Percentiles rank a stretch among this genome's conserved stretches.
These are phyloP conservation scores for Xanthorhoe spadicearia DNA, from an alignment of 2,888 invertebrate genomes.

Conservation along the genomic window DNA sequence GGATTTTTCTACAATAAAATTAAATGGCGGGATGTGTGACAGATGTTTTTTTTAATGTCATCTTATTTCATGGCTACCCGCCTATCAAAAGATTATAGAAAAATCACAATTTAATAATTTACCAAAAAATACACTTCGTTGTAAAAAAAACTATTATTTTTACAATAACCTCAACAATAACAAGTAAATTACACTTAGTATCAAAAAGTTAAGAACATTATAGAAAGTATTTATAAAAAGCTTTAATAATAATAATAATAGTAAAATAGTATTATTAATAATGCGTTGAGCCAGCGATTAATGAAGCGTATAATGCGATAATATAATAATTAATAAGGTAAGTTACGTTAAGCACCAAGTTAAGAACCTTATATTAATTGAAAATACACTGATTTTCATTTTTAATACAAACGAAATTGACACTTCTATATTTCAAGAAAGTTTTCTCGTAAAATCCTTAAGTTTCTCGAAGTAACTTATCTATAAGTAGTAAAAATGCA, in stretches of 20 bases:
- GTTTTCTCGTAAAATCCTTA: too few relatives aligned
- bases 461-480: too few relatives aligned
- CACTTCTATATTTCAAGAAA: too few relatives aligned
- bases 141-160: constrained; percentile 25
- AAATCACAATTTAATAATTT: not conserved
- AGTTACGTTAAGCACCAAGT: constrained; percentile 65
- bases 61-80: not conserved
- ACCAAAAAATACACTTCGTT: constrained; percentile 22
- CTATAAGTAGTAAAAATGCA: too few relatives aligned
- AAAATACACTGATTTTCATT: not conserved
- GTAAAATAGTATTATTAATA: constrained; percentile 55
- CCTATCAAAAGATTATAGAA: not conserved
- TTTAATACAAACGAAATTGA: not conserved
- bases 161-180: constrained; percentile 32
- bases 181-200: constrained; percentile 37
- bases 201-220: constrained; percentile 31
- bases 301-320: constrained; percentile 59
- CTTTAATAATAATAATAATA: constrained; percentile 44
- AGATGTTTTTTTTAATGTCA: not conserved
- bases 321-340: constrained; percentile 45
- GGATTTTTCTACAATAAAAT: not conserved
- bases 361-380: constrained; percentile 55
- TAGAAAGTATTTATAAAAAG: constrained; percentile 20
- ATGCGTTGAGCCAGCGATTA: constrained; percentile 72
- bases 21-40: not conserved